Evolutionary conservation across 2,113 vertebrate species (phyloP), one percentile per base, ranked within the genome.

Genomic region (Pagrus major): DNA sequence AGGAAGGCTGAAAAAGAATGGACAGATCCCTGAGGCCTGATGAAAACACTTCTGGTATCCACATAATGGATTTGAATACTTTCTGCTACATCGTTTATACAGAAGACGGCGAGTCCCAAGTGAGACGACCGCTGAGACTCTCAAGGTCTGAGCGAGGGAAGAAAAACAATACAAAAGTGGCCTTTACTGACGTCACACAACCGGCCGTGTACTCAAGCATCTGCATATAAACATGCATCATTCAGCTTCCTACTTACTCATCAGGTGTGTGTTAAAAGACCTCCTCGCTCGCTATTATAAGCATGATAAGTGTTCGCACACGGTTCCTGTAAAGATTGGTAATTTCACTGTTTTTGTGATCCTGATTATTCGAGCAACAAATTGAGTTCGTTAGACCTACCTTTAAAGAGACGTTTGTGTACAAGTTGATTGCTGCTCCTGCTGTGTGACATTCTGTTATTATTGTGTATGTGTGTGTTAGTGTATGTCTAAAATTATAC

Each of bases 331-430:
- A 31, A 8, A 10, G 25, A 41, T 10, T 5, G 52, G 66, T 58
- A 33, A 47, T 12, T 52, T 33, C 5, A 61, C 4, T 20, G 31
- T 16, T 78, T 60, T 61, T 21, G 21, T 25, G 51, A 39, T 44
- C 39, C n/a, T 49, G 55, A 76, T 31, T 44, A 73, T 61, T 41
- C 49, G 35, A 80, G n/a, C 37, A 49, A 79, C 33, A 54, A 3
- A 31, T 81, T 51, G 14, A n/a, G 44, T 64, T 86, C 59, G 10
- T 15, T 68, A 63, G 75, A 93, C 92, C 92, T 93, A 93, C 92
- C 92, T 93, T 91, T 47, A 85, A 80, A 49, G 10, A 85, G 71
- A 74, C 0, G 74, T 44, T 83, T 87, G 74, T 74, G 82, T 64
- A 76, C 70, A 80, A 52, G 83, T 60, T 81, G 78, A 76, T 29